These are phyloP conservation scores for Chloroceryle amazona DNA, from an alignment of 2,797 vertebrate species.

Conservation along the genomic window DNA sequence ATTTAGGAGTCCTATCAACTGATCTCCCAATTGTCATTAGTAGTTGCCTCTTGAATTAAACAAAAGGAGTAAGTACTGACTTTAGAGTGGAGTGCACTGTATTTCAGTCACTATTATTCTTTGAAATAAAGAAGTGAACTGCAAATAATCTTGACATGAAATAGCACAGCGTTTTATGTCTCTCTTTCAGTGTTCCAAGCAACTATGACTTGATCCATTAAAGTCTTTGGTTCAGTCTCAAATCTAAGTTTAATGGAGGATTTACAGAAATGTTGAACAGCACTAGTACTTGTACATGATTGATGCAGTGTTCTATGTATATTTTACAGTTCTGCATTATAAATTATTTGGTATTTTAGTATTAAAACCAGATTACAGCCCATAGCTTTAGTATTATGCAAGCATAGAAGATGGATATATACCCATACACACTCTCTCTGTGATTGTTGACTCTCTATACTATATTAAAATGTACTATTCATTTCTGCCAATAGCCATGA, in stretches of 20 bases:
- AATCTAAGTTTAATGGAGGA: conserved; percentile 63
- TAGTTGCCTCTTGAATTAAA: conserved; percentile 34
- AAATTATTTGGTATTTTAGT: conserved; percentile 62
- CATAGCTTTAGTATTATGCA: conserved; percentile 16
- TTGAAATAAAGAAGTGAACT: conserved; percentile 61
- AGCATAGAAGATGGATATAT: conserved; percentile 19
- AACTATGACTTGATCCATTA: conserved; percentile 53
- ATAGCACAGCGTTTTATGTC: conserved; percentile 44
- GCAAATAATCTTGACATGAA: conserved; percentile 61
- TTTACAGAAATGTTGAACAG: conserved; percentile 66
- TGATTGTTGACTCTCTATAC: background rate
- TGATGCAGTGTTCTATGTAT: conserved; percentile 59
- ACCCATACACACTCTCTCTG: background rate
- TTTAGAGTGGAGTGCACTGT: conserved; percentile 25
- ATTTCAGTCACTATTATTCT: conserved; percentile 32
- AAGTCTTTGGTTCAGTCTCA: conserved; percentile 56
- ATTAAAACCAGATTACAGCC: conserved; percentile 76
- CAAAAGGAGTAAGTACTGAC: background rate
- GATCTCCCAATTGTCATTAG: conserved; percentile 26
- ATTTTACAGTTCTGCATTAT: conserved; percentile 53
- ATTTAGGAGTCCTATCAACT: conserved; percentile 14
- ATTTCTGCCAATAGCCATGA: conserved; percentile 40
- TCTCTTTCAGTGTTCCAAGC: conserved; percentile 58
- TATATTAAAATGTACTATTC: conserved; percentile 37
- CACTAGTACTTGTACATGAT: conserved; percentile 49